Conservation (phyloP, 2,113 vertebrate genomes). For the Coregonus clupeaformis region DNA sequence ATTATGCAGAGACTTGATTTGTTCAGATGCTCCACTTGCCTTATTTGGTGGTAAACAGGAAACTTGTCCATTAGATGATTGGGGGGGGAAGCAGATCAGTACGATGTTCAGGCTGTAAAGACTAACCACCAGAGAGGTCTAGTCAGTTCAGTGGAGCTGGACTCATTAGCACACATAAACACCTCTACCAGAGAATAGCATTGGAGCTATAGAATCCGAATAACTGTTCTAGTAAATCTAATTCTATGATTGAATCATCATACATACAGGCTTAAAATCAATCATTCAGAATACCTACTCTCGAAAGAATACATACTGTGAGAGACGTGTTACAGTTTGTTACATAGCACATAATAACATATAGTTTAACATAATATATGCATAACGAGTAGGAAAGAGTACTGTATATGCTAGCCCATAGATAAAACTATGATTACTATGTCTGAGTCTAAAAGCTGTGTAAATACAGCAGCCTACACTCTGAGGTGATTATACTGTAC, state of each 20-base stretch:
- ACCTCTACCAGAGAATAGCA: neutral
- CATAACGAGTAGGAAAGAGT: too few species aligned
- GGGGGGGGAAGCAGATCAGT: constrained; percentile 10
- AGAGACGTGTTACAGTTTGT: too few species aligned
- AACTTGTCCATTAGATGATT: constrained; percentile 13
- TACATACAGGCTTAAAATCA: neutral
- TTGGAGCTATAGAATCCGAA: neutral
- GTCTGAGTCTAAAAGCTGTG: constrained; percentile 54
- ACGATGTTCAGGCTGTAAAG: constrained; percentile 31
- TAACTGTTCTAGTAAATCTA: too few species aligned
- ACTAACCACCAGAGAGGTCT: constrained; percentile 11
- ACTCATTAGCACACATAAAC: neutral
- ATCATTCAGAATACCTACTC: too few species aligned
- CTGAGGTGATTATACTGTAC: constrained; percentile 5
- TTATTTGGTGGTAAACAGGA: constrained; percentile 43
- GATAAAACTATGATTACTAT: constrained; percentile 52
- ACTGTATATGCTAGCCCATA: neutral
- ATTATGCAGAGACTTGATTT: neutral
- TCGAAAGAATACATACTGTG: too few species aligned
- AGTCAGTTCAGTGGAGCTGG: neutral
- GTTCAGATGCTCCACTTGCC: neutral
- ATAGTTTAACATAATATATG: too few species aligned
- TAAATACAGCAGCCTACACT: constrained; percentile 35
- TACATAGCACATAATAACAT: too few species aligned
- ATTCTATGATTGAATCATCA: neutral